These are phyloP conservation scores for Aphodius sticticus DNA, from an alignment of 2,888 invertebrate genomes.

Conservation along the genomic window DNA sequence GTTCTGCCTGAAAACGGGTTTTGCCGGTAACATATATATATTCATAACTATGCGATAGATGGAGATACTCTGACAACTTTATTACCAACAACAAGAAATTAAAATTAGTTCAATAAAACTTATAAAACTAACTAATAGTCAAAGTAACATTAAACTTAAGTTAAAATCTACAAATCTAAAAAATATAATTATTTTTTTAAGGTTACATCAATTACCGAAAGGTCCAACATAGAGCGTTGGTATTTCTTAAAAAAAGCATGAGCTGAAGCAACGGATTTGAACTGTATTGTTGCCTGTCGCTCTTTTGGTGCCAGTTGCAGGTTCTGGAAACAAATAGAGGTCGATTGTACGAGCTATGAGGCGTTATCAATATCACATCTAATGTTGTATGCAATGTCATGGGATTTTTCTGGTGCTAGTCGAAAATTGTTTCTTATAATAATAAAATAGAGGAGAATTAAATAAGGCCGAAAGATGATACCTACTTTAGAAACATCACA, in stretches of 20 bases:
- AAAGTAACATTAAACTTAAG: too few relatives aligned
- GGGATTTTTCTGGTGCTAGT: background rate
- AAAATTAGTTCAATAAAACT: too few relatives aligned
- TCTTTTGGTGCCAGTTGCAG: constrained; percentile 56
- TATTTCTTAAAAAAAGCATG: constrained; percentile 66
- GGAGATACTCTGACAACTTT: too few relatives aligned
- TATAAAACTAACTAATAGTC: too few relatives aligned
- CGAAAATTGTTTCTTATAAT: background rate
- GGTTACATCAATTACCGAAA: constrained; percentile 63
- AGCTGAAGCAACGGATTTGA: constrained; percentile 65
- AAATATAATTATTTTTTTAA: constrained; percentile 45
- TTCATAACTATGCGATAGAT: too few relatives aligned
- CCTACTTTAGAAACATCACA: too few relatives aligned
- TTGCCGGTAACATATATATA: too few relatives aligned
- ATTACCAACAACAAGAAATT: too few relatives aligned
- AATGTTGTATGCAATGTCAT: background rate
- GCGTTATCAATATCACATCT: background rate
- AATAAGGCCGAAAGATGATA: too few relatives aligned
- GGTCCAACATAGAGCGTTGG: constrained; percentile 65
- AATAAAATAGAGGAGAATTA: too few relatives aligned
- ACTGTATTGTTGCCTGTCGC: constrained; percentile 61
- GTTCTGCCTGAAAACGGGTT: too few relatives aligned
- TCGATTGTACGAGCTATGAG: background rate
- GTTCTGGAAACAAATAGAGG: constrained; percentile 53
- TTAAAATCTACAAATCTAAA: too few relatives aligned